phyloP scores from a whole-genome alignment of 2,113 vertebrate genomes.

The Ramphastos sulfuratus region DNA sequence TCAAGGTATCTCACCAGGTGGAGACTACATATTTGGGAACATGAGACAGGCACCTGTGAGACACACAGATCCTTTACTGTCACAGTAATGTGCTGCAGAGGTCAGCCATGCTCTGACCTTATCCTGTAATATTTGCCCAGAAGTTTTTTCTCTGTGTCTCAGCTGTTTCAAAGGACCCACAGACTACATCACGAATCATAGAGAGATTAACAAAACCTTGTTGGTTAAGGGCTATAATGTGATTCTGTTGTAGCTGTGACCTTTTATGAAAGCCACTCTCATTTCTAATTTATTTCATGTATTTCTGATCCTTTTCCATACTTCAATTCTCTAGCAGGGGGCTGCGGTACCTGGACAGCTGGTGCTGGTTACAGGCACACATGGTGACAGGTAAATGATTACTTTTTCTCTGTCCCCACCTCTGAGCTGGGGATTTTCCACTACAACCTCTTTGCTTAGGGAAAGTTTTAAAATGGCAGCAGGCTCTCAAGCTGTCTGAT shows the following conservation, averaged over 20 bases:
- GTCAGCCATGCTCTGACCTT: not conserved
- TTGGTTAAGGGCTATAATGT: not conserved
- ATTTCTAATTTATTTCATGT: not conserved
- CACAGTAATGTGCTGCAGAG: not conserved
- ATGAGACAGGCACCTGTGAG: fast-evolving
- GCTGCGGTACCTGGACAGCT: conserved; percentile 19
- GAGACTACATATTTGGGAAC: not conserved
- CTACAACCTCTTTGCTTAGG: conserved; percentile 67
- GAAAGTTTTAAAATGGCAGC: conserved; percentile 75
- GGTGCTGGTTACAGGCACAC: not conserved
- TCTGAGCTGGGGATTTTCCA: conserved; percentile 81
- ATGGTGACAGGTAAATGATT: conserved; percentile 66
- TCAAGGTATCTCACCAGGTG: not conserved
- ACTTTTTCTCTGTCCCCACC: conserved; percentile 50
- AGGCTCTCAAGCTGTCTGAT: conserved; percentile 65
- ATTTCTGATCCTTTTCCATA: not conserved
- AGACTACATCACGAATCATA: not conserved
- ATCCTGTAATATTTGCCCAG: not conserved
- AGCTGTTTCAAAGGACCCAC: not conserved
- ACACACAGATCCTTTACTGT: not conserved
- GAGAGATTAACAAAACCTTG: not conserved
- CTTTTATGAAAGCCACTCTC: not conserved
- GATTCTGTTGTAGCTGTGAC: not conserved
- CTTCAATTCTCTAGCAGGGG: not conserved
- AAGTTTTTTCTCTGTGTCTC: not conserved